Percentiles rank a stretch among this genome's conserved stretches.
phyloP scores from a whole-genome alignment of 2,113 vertebrate genomes.

The Lepidothrix coronata region DNA sequence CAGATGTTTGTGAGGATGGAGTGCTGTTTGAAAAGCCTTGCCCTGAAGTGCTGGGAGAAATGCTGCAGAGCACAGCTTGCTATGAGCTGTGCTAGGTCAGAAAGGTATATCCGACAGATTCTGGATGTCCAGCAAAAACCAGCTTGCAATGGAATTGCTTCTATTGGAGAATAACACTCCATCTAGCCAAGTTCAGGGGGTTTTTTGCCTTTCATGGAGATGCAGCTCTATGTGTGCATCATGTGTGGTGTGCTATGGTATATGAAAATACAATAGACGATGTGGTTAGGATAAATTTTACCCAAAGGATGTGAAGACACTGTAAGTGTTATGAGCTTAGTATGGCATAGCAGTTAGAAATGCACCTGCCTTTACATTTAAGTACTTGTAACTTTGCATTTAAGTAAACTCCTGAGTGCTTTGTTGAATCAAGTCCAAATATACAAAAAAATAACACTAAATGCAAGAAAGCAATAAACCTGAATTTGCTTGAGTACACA shows the following conservation, averaged over 20 bases:
- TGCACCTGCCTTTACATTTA: not conserved
- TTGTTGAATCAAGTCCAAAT: not conserved
- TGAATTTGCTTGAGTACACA: not conserved
- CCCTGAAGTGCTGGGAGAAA: not conserved
- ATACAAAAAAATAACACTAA: not conserved
- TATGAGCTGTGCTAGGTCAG: not conserved
- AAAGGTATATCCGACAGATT: not conserved
- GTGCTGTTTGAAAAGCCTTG: not conserved
- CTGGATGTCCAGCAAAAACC: not conserved
- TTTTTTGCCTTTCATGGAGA: not conserved
- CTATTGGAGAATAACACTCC: not conserved
- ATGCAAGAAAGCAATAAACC: not conserved
- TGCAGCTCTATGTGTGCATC: not conserved
- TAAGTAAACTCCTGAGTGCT: not conserved
- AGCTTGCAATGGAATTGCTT: not conserved
- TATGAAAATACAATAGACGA: not conserved
- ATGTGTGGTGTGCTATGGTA: not conserved
- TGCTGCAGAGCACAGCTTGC: not conserved
- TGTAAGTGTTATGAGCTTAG: not conserved
- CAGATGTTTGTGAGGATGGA: not conserved
- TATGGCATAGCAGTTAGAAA: not conserved
- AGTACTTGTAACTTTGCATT: not conserved
- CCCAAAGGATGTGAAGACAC: not conserved
- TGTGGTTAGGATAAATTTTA: not conserved
- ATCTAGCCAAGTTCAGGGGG: not conserved